Conservation (phyloP, 2,888 invertebrate species). For the Merodon equestris region DNA sequence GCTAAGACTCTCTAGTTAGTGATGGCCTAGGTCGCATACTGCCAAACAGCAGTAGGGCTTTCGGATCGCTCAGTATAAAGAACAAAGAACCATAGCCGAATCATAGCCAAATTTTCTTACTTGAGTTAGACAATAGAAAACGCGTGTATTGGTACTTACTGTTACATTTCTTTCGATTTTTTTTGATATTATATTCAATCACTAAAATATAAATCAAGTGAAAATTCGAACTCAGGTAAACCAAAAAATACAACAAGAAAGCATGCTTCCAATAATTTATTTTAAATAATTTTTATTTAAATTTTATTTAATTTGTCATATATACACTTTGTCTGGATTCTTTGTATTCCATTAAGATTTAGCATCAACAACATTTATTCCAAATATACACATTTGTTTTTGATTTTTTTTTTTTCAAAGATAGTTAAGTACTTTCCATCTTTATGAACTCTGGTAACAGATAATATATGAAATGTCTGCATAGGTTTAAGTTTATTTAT, state of each 20-base stretch:
- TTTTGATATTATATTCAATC: no score
- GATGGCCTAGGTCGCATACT: no score
- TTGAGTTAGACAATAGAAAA: no score
- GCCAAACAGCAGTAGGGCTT: no score
- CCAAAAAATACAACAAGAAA: constrained; percentile 43
- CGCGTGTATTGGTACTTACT: no score
- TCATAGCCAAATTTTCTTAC: no score
- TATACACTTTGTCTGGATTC: constrained; percentile 63
- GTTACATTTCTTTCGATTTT: no score
- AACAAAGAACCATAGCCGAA: no score
- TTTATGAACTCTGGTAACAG: constrained; percentile 59
- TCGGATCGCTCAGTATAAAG: no score
- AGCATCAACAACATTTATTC: constrained; percentile 69
- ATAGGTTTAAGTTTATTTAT: neutral
- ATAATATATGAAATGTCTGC: constrained; percentile 45
- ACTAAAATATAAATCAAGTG: no score
- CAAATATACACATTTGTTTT: constrained; percentile 59
- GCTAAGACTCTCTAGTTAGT: no score
- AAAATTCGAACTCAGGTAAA: no score
- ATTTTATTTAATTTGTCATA: constrained; percentile 52
- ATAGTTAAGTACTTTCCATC: constrained; percentile 37
- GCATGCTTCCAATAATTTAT: constrained; percentile 63
- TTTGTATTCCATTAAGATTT: constrained; percentile 58
- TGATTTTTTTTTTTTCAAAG: constrained; percentile 26
- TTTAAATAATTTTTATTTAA: constrained; percentile 64